A percentile compares a stretch with the other conserved stretches of the same genome.
Evolutionary conservation across 2,888 invertebrate species (phyloP).

Genomic region (Cephus sareptanus): DNA sequence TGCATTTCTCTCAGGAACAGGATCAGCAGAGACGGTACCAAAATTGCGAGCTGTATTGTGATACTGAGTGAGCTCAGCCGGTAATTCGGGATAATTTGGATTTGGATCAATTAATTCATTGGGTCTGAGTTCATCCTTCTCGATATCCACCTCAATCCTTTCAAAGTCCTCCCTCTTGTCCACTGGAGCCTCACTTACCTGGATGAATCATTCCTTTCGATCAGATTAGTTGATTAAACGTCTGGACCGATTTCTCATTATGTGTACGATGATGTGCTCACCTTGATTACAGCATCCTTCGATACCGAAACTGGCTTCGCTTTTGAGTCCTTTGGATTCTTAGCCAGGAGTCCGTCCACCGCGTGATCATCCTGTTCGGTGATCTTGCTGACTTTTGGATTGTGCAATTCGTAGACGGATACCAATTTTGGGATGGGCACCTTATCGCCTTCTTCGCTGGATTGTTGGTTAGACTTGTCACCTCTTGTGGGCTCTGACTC

Average conservation of each 20-base stretch:
- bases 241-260: not conserved
- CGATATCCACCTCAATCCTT: slow-evolving; percentile 34
- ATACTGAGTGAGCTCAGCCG: slow-evolving; percentile 16
- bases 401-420: slow-evolving; percentile 25
- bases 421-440: slow-evolving; percentile 24
- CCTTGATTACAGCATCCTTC: slow-evolving; percentile 30
- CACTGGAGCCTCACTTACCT: slow-evolving; percentile 40
- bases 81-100: slow-evolving; percentile 19
- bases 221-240: not conserved
- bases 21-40: not conserved
- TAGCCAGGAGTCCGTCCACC: slow-evolving; percentile 23
- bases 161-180: slow-evolving; percentile 36
- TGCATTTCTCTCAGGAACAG: not conserved
- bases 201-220: slow-evolving; percentile 9
- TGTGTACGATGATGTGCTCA: slow-evolving; percentile 11
- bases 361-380: slow-evolving; percentile 16
- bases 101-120: slow-evolving; percentile 40
- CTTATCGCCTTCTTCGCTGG: slow-evolving; percentile 5
- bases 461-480: not conserved
- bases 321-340: slow-evolving; percentile 19
- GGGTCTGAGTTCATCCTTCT: slow-evolving; percentile 40
- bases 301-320: slow-evolving; percentile 29
- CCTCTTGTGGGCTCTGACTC: not conserved
- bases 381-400: slow-evolving; percentile 12
- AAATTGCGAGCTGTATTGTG: not conserved